Percentiles rank a stretch among this genome's conserved stretches.
These are phyloP conservation scores for Carassius gibelio DNA, from an alignment of 2,113 vertebrate species.

Conservation along the genomic window DNA sequence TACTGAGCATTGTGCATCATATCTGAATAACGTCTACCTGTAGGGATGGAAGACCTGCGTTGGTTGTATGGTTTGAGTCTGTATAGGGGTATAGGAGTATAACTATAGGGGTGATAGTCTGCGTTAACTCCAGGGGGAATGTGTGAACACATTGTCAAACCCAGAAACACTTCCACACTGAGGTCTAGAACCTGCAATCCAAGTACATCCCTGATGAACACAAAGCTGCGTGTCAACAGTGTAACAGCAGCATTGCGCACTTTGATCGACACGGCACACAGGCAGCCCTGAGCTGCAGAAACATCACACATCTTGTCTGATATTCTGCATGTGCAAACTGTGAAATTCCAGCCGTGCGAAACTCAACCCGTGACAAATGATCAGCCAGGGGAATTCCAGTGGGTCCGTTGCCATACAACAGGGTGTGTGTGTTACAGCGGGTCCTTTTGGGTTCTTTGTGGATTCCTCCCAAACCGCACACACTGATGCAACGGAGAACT, in stretches of 20 bases:
- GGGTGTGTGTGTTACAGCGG: conserved; percentile 37
- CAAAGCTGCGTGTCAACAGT: conserved; percentile 66
- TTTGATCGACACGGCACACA: conserved; percentile 65
- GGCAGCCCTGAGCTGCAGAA: conserved; percentile 64
- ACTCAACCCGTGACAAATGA: conserved; percentile 61
- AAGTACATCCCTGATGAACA: conserved; percentile 63
- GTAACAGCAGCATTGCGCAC: conserved; percentile 43
- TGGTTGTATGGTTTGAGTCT: conserved; percentile 35
- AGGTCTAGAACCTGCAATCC: conserved; percentile 68
- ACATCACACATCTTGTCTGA: conserved; percentile 71
- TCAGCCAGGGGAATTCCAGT: conserved; percentile 48
- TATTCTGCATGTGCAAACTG: conserved; percentile 73
- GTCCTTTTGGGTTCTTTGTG: conserved; percentile 45
- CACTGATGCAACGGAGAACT: conserved; percentile 53
- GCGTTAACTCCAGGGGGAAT: conserved; percentile 64
- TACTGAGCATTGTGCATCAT: conserved; percentile 13
- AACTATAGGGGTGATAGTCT: conserved; percentile 41
- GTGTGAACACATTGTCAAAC: conserved; percentile 75
- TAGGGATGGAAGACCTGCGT: not conserved
- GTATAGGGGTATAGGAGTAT: not conserved
- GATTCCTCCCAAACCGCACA: conserved; percentile 43
- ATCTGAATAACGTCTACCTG: conserved; percentile 19
- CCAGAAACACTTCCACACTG: conserved; percentile 67
- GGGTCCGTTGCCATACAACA: conserved; percentile 45
- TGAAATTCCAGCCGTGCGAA: conserved; percentile 72